Evolutionary conservation across 1,140 invertebrate species (phyloP).

Genomic region (Drosophila prosaltans): DNA sequence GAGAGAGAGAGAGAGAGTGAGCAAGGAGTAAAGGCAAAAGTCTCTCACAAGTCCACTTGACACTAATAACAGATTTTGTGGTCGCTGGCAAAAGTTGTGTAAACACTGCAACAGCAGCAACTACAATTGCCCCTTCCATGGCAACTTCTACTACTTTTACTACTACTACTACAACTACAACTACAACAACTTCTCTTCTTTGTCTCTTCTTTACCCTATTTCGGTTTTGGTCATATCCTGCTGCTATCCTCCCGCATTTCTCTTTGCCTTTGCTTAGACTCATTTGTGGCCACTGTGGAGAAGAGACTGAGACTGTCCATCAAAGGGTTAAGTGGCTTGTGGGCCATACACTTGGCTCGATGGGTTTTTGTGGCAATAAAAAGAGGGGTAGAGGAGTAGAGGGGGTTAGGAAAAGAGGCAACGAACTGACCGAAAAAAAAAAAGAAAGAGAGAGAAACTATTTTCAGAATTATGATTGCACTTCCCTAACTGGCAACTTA

Average conservation of each 20-base stretch:
- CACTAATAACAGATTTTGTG: slow-evolving; percentile 78
- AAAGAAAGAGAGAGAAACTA: slow-evolving; percentile 3
- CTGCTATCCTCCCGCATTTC: background rate
- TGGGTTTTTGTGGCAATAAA: slow-evolving; percentile 11
- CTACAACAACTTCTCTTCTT: slow-evolving; percentile 5
- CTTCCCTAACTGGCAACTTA: slow-evolving; percentile 20
- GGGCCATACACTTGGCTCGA: slow-evolving; percentile 21
- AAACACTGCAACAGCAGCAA: slow-evolving; percentile 53
- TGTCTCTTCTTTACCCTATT: background rate
- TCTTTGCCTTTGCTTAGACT: slow-evolving; percentile 19
- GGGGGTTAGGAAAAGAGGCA: background rate
- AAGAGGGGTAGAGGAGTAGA: background rate
- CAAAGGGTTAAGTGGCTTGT: slow-evolving; percentile 70
- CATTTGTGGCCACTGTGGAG: slow-evolving; percentile 53
- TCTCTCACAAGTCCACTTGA: slow-evolving; percentile 73
- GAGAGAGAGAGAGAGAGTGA: background rate
- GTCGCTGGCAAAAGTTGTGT: slow-evolving; percentile 70
- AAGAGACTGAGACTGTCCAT: slow-evolving; percentile 50
- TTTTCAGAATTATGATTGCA: slow-evolving; percentile 46
- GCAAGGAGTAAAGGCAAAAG: slow-evolving; percentile 57
- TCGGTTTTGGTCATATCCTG: background rate
- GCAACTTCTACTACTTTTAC: background rate
- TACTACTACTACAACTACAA: background rate
- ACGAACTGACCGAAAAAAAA: slow-evolving; percentile 4
- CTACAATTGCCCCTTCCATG: slow-evolving; percentile 17